Conservation (phyloP, 1,140 invertebrate species). For the Octopus sinensis region DNA sequence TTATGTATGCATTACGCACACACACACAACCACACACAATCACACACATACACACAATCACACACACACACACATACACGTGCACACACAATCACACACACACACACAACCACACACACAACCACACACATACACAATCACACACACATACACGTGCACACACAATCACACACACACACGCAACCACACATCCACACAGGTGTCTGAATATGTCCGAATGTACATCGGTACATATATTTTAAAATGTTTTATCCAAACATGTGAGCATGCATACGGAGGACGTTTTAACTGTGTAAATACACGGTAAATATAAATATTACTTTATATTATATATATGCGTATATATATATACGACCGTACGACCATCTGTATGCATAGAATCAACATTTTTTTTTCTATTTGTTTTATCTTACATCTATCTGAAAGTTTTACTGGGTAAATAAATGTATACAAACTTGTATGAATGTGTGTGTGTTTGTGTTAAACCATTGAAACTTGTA, state of each 20-base stretch:
- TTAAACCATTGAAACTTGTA: too few species aligned
- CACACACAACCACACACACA: neutral
- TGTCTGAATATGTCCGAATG: neutral
- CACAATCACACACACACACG: neutral
- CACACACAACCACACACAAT: neutral
- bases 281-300: neutral
- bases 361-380: neutral
- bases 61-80: neutral
- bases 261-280: neutral
- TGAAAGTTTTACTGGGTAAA: too few species aligned
- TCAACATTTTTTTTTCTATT: too few species aligned
- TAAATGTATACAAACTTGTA: too few species aligned
- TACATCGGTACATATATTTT: neutral
- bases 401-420: too few species aligned
- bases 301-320: neutral
- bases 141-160: neutral
- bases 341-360: neutral
- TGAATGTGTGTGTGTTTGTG: too few species aligned
- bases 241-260: neutral
- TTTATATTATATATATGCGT: neutral
- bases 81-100: neutral
- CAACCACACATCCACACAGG: neutral
- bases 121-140: neutral
- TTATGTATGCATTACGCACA: neutral
- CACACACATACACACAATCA: neutral